phyloP scores from a whole-genome alignment of 1,140 invertebrate genomes.

The Zaprionus inermis region DNA sequence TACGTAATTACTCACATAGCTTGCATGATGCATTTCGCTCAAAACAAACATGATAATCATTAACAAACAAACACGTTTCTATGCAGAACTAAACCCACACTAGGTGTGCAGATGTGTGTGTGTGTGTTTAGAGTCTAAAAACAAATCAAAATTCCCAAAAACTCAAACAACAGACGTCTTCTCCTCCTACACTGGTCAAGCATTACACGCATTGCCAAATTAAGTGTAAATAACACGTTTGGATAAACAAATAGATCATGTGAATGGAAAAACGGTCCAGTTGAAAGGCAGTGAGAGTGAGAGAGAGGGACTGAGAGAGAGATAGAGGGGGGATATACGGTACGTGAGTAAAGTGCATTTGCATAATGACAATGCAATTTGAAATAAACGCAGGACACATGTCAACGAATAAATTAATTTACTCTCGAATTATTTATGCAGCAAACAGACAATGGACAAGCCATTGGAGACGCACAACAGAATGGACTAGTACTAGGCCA shows the following conservation, averaged over 20 bases:
- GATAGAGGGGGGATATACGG: not conserved
- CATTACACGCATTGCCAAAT: conserved; percentile 68
- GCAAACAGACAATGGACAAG: conserved; percentile 57
- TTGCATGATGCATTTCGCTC: not conserved
- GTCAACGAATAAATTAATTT: conserved; percentile 82
- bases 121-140: conserved; percentile 34
- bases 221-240: conserved; percentile 79
- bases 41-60: not conserved
- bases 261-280: conserved; percentile 30
- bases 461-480: not conserved
- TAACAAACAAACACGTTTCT: conserved; percentile 3
- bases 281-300: conserved; percentile 31
- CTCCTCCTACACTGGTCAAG: not conserved
- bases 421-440: conserved; percentile 79
- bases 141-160: conserved; percentile 42
- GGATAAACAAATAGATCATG: conserved; percentile 71
- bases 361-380: conserved; percentile 82
- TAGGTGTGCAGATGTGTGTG: not conserved
- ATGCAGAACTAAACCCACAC: conserved; percentile 6
- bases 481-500: conserved; percentile 20
- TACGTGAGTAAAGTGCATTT: conserved; percentile 66
- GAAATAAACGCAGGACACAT: conserved; percentile 78
- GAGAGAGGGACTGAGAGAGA: not conserved
- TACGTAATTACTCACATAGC: not conserved
- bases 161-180: not conserved